Evolutionary conservation across 2,797 vertebrate species (phyloP).

Genomic region (Pangasius krempfi): DNA sequence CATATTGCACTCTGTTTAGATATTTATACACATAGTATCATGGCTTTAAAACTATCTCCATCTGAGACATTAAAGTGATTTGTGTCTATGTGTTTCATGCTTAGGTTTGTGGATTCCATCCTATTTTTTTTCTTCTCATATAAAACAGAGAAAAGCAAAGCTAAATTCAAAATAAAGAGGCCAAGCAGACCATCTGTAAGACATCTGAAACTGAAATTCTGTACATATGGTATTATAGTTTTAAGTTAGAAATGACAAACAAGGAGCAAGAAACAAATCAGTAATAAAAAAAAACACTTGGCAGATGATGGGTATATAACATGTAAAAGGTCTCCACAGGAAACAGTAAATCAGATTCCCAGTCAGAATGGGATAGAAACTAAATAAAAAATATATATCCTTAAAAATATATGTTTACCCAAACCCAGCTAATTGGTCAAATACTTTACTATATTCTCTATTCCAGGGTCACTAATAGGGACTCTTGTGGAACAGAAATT

Average conservation of each 20-base stretch:
- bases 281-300: constrained; percentile 53
- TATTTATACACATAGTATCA: constrained; percentile 66
- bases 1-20: constrained; percentile 90
- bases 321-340: constrained; percentile 63
- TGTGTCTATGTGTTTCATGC: constrained; percentile 30
- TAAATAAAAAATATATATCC: constrained; percentile 1
- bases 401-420: background rate
- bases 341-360: constrained; percentile 61
- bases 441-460: background rate
- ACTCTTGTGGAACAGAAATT: background rate
- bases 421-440: constrained; percentile 1
- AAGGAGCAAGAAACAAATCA: constrained; percentile 62
- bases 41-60: constrained; percentile 68
- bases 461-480: background rate
- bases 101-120: background rate
- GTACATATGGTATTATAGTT: constrained; percentile 67
- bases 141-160: constrained; percentile 15
- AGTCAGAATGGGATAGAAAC: constrained; percentile 39
- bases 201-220: constrained; percentile 69
- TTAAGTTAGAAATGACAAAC: constrained; percentile 43
- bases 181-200: constrained; percentile 4
- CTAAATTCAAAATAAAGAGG: background rate
- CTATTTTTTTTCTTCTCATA: background rate
- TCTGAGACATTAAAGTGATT: constrained; percentile 76
- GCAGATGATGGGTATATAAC: constrained; percentile 49